A percentile compares a stretch with the other conserved stretches of the same genome.
These are phyloP conservation scores for Tribolium madens DNA, from an alignment of 1,140 invertebrate genomes.

Conservation along the genomic window DNA sequence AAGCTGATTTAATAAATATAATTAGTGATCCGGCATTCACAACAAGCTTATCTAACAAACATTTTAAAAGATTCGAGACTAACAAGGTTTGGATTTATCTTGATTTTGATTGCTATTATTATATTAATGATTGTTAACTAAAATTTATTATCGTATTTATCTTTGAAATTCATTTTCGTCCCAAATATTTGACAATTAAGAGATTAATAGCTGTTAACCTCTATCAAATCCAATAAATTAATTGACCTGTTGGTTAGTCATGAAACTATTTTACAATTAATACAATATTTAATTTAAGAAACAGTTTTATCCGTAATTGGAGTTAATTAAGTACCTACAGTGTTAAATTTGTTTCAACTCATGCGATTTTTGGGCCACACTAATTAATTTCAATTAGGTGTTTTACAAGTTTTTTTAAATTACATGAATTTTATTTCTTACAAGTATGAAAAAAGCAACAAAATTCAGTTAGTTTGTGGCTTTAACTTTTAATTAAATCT, in stretches of 20 bases:
- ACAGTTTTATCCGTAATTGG: neutral
- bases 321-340: neutral
- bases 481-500: neutral
- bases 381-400: too few relatives aligned
- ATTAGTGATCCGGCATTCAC: too few relatives aligned
- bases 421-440: too few relatives aligned
- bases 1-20: too few relatives aligned
- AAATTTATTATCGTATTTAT: too few relatives aligned
- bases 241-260: conserved; percentile 12
- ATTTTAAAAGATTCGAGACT: neutral
- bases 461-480: too few relatives aligned
- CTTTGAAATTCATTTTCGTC: neutral
- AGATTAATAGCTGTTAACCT: conserved; percentile 22
- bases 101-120: neutral
- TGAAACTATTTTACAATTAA: conserved; percentile 8
- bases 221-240: neutral
- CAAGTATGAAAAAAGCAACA: too few relatives aligned
- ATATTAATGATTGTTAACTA: too few relatives aligned
- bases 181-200: neutral
- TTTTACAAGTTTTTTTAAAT: too few relatives aligned
- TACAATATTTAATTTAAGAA: neutral
- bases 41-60: too few relatives aligned
- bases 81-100: neutral
- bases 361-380: neutral
- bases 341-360: neutral